Conservation (phyloP, 2,113 vertebrate species). For the human region DNA sequence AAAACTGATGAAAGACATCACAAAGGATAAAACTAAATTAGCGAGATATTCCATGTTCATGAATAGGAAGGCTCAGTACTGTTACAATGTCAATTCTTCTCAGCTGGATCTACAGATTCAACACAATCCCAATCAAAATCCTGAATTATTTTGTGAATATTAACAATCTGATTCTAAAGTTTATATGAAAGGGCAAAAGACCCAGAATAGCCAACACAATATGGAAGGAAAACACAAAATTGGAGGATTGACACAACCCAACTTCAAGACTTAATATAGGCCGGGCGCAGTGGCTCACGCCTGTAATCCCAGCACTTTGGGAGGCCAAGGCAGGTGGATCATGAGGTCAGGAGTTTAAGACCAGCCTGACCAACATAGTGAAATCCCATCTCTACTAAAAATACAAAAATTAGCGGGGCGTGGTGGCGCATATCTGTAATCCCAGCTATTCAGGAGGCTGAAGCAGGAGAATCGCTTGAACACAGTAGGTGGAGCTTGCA, state of each 20-base stretch:
- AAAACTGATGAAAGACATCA: constrained; percentile 3
- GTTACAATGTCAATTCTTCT: not conserved
- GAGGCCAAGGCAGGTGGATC: not conserved
- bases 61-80: not conserved
- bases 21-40: not conserved
- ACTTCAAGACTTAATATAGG: not conserved
- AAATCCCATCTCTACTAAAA: not conserved
- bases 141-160: not conserved
- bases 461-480: not conserved
- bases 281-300: not conserved
- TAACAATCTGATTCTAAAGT: not conserved
- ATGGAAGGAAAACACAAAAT: not conserved
- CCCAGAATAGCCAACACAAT: not conserved
- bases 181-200: not conserved
- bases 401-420: not conserved
- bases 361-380: not conserved
- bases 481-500: not conserved
- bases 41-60: not conserved
- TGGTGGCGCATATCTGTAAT: not conserved
- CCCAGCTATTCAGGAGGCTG: not conserved
- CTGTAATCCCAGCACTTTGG: not conserved
- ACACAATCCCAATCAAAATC: not conserved
- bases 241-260: not conserved
- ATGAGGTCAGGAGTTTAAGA: not conserved
- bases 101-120: not conserved